Evolutionary conservation across 2,888 invertebrate genomes (phyloP), one percentile per base, ranked within the genome.

Genomic region (Pandemis heparana): DNA sequence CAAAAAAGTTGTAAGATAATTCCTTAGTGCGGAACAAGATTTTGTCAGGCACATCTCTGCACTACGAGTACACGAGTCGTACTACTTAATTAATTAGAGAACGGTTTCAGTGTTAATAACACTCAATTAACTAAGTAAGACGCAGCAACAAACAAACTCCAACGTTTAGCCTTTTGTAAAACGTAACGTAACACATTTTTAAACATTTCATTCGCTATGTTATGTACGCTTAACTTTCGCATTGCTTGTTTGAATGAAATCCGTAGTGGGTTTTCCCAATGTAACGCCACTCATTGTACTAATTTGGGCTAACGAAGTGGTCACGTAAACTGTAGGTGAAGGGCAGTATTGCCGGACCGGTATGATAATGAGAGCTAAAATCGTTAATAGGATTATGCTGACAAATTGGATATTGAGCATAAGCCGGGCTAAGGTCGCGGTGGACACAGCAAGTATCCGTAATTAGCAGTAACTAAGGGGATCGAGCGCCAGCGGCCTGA

Each of bases 381-480:
- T 89, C 87, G 86, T 87, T 90, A 90, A 92, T 87, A 85, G 91
- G 90, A 92, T 92, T 90, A 89, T 89, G 82, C 79, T 82, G 77
- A 86, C 85, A 89, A 92, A 92, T 91, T 92, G 90, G 91, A 91
- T 92, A 92, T 91, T 86, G 89, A 87, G 82, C 82, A 86, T 89
- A 91, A 92, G 87, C 90, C 85, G 77, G 82, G 81, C 81, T 88
- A 90, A 92, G 89, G 90, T 86, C 80, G 88, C 81, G 89, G 91
- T 90, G 89, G 91, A 89, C 91, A 87, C 82, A 85, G 87, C 87
- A 87, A 89, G 89, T 89, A 87, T 85, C 85, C 81, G 87, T 92
- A 92, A 94, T 93, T 92, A 93, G 90, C 89, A 91, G 89, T 88
- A 91, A 90, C 88, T 90, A 89, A 89, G 88, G 85, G 89, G 88